Conservation (phyloP, 2,888 invertebrate genomes). For the Helobdella robusta region DNA sequence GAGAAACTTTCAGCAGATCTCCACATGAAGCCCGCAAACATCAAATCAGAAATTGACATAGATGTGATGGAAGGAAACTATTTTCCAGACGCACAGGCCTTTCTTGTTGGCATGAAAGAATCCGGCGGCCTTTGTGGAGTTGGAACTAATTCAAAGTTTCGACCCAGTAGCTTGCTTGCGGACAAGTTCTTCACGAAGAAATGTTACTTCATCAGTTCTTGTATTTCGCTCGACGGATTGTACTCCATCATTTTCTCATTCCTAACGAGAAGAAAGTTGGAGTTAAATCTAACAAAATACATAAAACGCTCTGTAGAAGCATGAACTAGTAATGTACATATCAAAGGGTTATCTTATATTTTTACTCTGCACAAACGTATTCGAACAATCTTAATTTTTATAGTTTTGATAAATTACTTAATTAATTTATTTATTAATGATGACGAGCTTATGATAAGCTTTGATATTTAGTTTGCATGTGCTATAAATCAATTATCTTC, state of each 20-base stretch:
- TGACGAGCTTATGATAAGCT: no score
- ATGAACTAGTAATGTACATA: neutral
- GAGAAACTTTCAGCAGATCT: neutral
- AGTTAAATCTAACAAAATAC: conserved; percentile 5
- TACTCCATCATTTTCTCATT: neutral
- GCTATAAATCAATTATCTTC: no score
- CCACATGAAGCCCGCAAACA: neutral
- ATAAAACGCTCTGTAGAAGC: conserved; percentile 1
- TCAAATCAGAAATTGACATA: conserved; percentile 4
- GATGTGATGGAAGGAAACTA: conserved; percentile 9
- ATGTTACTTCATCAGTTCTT: neutral
- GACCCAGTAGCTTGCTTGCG: neutral
- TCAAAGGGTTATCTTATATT: neutral
- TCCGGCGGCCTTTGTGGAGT: no score
- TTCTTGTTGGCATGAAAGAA: no score
- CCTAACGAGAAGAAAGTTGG: neutral
- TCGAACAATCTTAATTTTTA: no score
- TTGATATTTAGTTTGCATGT: no score
- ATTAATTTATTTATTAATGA: no score
- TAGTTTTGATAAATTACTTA: no score
- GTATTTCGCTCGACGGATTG: neutral
- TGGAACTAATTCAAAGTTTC: no score
- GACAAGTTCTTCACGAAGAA: conserved; percentile 2
- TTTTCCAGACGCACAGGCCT: conserved; percentile 11
- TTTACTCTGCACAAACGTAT: no score